A percentile compares a stretch with the other conserved stretches of the same genome.
Evolutionary conservation across 2,797 vertebrate genomes (phyloP).

Genomic region (Ctenochaetus hawaiiensis): DNA sequence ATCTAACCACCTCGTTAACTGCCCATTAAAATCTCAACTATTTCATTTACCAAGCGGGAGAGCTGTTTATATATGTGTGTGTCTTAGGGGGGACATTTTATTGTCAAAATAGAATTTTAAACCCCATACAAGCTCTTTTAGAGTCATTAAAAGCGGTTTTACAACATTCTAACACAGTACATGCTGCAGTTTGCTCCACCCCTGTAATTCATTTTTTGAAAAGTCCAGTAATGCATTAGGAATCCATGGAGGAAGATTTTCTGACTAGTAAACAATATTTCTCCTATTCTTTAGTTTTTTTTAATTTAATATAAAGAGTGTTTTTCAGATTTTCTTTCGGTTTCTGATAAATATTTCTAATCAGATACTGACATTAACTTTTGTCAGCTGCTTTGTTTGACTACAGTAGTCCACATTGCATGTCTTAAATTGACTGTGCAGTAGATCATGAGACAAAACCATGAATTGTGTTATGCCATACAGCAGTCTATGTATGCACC

Average conservation of each 20-base stretch:
- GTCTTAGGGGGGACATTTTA: conserved; percentile 48
- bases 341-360: neutral
- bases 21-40: conserved; percentile 78
- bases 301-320: neutral
- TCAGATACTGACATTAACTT: neutral
- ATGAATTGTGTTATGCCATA: conserved; percentile 7
- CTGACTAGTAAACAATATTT: conserved; percentile 45
- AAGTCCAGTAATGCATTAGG: neutral
- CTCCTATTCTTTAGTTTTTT: neutral
- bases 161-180: conserved; percentile 26
- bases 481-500: conserved; percentile 27
- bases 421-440: neutral
- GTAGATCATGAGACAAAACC: neutral
- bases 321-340: neutral
- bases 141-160: conserved; percentile 26
- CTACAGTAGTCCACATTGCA: neutral
- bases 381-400: neutral
- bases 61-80: conserved; percentile 57
- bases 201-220: neutral
- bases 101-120: conserved; percentile 55
- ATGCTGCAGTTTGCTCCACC: conserved; percentile 2
- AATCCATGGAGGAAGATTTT: neutral
- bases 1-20: conserved; percentile 79
- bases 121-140: conserved; percentile 29
- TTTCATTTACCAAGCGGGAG: conserved; percentile 70